phyloP scores from a whole-genome alignment of 2,797 vertebrate genomes.

The Mastacembelus armatus region DNA sequence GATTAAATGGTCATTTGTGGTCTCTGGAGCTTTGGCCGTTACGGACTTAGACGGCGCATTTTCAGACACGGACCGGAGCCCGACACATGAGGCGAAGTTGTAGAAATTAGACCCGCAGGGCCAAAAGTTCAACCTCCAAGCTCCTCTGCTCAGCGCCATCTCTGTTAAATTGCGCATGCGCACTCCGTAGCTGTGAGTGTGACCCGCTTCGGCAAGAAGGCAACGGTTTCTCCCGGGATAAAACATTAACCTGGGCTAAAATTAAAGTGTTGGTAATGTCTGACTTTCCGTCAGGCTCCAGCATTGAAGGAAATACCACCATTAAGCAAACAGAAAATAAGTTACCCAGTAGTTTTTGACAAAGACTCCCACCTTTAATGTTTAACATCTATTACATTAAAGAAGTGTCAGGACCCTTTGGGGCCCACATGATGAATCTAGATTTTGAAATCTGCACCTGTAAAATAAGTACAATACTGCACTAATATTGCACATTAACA shows the following conservation, averaged over 20 bases:
- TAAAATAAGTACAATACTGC: too few relatives aligned
- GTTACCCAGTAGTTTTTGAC: background rate
- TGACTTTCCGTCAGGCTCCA: background rate
- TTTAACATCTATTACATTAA: background rate
- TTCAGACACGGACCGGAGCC: slow-evolving; percentile 68
- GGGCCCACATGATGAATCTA: too few relatives aligned
- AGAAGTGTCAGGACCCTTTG: background rate
- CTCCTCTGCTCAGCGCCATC: slow-evolving; percentile 71
- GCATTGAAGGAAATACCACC: background rate
- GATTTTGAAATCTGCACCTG: too few relatives aligned
- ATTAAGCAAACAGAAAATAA: background rate
- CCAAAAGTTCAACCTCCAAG: slow-evolving; percentile 19
- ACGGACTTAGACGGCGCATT: slow-evolving; percentile 64
- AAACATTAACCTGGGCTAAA: slow-evolving; percentile 11
- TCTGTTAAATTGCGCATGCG: slow-evolving; percentile 77
- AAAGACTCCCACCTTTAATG: background rate
- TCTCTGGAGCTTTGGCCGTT: slow-evolving; percentile 27
- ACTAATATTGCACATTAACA: too few relatives aligned
- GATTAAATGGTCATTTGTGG: slow-evolving; percentile 52
- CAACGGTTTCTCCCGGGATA: background rate
- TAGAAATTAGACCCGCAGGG: slow-evolving; percentile 26
- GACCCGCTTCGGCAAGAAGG: background rate
- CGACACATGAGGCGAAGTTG: slow-evolving; percentile 24
- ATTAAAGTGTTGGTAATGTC: background rate
- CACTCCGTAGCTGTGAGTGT: rapidly evolving